Evolutionary conservation across 2,797 vertebrate genomes (phyloP).

Genomic region (Rhyacichthys aspro): DNA sequence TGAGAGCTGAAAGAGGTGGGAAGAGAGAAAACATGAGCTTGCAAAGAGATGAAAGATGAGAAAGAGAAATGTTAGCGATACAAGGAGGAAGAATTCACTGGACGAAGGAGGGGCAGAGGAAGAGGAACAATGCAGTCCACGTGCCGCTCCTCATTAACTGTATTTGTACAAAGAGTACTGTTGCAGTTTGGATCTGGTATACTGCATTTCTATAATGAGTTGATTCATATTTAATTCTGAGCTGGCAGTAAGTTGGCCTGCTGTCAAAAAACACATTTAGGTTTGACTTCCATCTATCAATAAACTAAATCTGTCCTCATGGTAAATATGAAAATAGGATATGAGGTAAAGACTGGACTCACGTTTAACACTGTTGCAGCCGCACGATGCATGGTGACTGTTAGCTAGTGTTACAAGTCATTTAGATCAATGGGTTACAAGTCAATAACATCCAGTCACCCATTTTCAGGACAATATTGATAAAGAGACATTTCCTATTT

Average conservation of each 20-base stretch:
- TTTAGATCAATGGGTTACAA: too few species aligned
- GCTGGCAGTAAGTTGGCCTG: conserved; percentile 28
- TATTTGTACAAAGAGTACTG: background rate
- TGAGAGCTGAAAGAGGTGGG: conserved; percentile 8
- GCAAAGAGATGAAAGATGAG: conserved; percentile 41
- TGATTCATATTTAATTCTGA: conserved; percentile 16
- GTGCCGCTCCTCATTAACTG: background rate
- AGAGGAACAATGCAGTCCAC: background rate
- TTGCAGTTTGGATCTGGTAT: background rate
- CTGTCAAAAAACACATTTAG: conserved; percentile 37
- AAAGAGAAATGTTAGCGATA: conserved; percentile 29
- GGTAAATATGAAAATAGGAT: conserved; percentile 26
- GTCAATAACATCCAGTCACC: too few species aligned
- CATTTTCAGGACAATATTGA: too few species aligned
- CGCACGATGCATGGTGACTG: background rate
- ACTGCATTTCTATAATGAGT: conserved; percentile 17
- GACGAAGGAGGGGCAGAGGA: background rate
- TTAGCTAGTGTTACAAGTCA: too few species aligned
- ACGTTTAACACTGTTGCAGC: too few species aligned
- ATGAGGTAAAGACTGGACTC: background rate
- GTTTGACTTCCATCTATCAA: conserved; percentile 23
- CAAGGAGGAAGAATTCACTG: conserved; percentile 3
- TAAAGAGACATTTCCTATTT: too few species aligned
- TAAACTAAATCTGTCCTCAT: conserved; percentile 23
- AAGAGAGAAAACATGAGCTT: conserved; percentile 18